phyloP scores from a whole-genome alignment of 1,140 invertebrate genomes.

The Drosophila lacertosa region DNA sequence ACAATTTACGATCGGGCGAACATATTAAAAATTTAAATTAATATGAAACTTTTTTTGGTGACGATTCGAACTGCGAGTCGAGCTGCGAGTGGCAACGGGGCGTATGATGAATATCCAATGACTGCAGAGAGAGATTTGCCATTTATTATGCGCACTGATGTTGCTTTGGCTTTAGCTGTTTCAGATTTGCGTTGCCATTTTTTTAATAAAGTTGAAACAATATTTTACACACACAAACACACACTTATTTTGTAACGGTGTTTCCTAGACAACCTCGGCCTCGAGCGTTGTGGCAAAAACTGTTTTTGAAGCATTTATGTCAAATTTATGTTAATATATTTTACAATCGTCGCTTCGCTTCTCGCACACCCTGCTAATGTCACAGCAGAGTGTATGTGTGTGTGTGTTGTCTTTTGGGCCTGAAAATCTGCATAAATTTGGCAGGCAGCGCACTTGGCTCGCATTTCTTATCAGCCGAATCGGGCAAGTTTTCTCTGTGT shows the following conservation, averaged over 20 bases:
- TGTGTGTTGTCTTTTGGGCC: slow-evolving; percentile 64
- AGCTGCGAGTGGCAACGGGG: slow-evolving; percentile 6
- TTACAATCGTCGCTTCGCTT: slow-evolving; percentile 61
- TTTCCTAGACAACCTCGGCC: slow-evolving; percentile 50
- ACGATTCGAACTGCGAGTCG: slow-evolving; percentile 15
- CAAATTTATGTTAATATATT: slow-evolving; percentile 84
- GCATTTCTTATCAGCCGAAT: slow-evolving; percentile 60
- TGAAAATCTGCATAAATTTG: slow-evolving; percentile 77
- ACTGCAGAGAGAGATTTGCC: slow-evolving; percentile 30
- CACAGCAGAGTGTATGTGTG: slow-evolving; percentile 19
- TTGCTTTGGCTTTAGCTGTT: slow-evolving; percentile 41
- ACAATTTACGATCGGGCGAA: slow-evolving; percentile 61
- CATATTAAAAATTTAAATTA: slow-evolving; percentile 79
- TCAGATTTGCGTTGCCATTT: slow-evolving; percentile 54
- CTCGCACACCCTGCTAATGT: slow-evolving; percentile 47
- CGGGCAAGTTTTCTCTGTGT: slow-evolving; percentile 54
- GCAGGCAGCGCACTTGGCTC: slow-evolving; percentile 7
- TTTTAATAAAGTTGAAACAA: slow-evolving; percentile 81
- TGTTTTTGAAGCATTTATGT: slow-evolving; percentile 81
- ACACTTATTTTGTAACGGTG: neutral
- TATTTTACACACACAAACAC: slow-evolving; percentile 45
- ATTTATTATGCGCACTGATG: slow-evolving; percentile 58
- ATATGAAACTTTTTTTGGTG: slow-evolving; percentile 63
- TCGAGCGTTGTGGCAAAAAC: slow-evolving; percentile 40
- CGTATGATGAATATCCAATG: no score